Base-by-base conservation (phyloP, 2,888 invertebrate species). In the Hemaris fuciformis region DNA sequence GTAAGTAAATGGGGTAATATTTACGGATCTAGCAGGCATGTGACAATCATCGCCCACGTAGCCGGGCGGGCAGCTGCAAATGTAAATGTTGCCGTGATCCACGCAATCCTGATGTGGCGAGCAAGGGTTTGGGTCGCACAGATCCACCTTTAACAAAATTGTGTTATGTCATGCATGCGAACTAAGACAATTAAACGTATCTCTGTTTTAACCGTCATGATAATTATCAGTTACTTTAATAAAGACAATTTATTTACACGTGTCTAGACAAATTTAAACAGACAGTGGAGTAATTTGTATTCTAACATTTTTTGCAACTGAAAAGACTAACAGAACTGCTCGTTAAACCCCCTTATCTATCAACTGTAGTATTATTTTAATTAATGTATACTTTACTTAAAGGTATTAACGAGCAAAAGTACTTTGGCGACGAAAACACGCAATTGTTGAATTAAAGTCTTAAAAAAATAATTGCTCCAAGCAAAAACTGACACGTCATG, bases 21-120 rank as follows among this genome's bases (percentile, higher is more conserved):
- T 93, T 89, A 96, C 95, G 81, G 95, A 94, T 88, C 93, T 91
- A 64, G 94, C 93, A 23, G 95, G 94, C 75, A 94, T 93, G 74
- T 94, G 94, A 83, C 96, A 96, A 84, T 95, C 95, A 60, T 94
- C 94, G 60, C 95, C 96, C 65, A 94, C 94, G 79, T 93, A 95
- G 62, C 96, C 96, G 70, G 93, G 93, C 15, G 95, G 95, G 81
- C 96, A 96, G 80, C 96, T 95, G 85, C 96, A 96, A 63, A 94
- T 94, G 83, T 95, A 95, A 83, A 94, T 95, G 88, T 96, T 95
- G 69, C 96, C 96, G 78, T 94, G 94, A 88, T 96, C 96, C 75
- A 95, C 92, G 85, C 96, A 96, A 77, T 93, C 94, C 65, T 94
- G 94, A 69, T 94, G 94, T 71, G 93, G 90, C 25, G 94, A 93